Evolutionary conservation across 2,888 invertebrate species (phyloP), one percentile per base, ranked within the genome.

Genomic region (Cataglyphis livida): DNA sequence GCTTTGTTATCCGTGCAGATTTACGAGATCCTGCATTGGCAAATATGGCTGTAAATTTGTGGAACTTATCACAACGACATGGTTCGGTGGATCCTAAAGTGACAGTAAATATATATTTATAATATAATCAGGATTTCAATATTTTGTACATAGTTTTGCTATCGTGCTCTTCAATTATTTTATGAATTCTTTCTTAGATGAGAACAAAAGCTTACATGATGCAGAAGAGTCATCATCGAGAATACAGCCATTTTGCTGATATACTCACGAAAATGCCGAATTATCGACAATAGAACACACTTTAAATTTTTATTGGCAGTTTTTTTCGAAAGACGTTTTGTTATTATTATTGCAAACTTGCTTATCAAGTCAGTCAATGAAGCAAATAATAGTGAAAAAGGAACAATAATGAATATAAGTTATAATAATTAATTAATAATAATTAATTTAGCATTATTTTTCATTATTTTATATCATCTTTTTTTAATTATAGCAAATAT

Each of bases 31-130:
- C 96, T 12, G 95, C 96, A 28, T 95, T 98, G 94, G 95, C 96
- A 44, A 96, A 95, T 75, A 95, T 99, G 83, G 97, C 98, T 0
- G 93, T 96, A 0, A 98, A 98, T 94, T 95, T 99, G 62, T 98
- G 98, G 98, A 96, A 96, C 92, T 95, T 98, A 87, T 96, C 97
- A 25, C 96, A 96, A 88, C 98, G 97, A 94, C 95, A 96, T 91
- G 94, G 95, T 5, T 95, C 95, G 44, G 91, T 95, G 28, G 96
- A 97, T 93, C 92, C 94, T 4, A 96, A 96, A 93, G 89, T 95
- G 35, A 94, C 94, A 87, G 95, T 95, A 93, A 94, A 82, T 41
- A 57, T 4, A 9, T 21, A 18, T 35, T 64, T 38, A 6, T 3
- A 76, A 28, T 51, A 28, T 51, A 32, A 76, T 71, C 28, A 65